Conservation (phyloP, 2,113 vertebrate genomes). For the Pungitius pungitius region DNA sequence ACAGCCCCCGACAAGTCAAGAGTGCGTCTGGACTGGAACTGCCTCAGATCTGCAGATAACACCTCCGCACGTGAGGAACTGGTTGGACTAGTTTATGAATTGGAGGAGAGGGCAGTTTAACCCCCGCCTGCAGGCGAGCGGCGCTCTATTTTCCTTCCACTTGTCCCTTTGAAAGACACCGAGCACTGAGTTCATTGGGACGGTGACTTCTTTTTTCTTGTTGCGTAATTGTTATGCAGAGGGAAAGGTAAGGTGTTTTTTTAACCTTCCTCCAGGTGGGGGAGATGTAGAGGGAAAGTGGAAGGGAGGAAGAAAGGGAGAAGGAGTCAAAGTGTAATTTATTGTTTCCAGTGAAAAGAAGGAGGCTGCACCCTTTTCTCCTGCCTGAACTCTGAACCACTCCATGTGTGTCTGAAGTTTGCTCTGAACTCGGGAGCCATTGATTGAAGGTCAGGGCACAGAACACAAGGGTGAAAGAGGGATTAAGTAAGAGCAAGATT, state of each 20-base stretch:
- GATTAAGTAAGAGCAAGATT: slow-evolving; percentile 60
- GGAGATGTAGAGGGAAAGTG: slow-evolving; percentile 40
- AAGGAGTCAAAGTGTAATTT: slow-evolving; percentile 79
- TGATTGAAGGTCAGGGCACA: slow-evolving; percentile 65
- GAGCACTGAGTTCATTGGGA: slow-evolving; percentile 26
- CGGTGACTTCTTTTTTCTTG: slow-evolving; percentile 41
- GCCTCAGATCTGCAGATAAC: slow-evolving; percentile 75
- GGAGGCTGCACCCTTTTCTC: slow-evolving; percentile 73
- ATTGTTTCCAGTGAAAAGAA: slow-evolving; percentile 83
- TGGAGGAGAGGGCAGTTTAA: slow-evolving; percentile 77
- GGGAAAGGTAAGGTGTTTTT: slow-evolving; percentile 53
- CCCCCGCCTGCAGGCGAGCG: slow-evolving; percentile 66
- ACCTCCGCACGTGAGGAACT: slow-evolving; percentile 70
- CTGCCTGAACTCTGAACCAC: slow-evolving; percentile 78
- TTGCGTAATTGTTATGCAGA: slow-evolving; percentile 40
- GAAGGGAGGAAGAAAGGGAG: slow-evolving; percentile 55
- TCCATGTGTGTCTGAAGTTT: slow-evolving; percentile 67
- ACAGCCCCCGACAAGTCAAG: slow-evolving; percentile 59
- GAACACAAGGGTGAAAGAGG: slow-evolving; percentile 43
- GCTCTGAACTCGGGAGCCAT: slow-evolving; percentile 61
- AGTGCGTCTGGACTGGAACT: slow-evolving; percentile 64
- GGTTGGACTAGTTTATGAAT: slow-evolving; percentile 81
- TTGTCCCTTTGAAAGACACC: slow-evolving; percentile 57
- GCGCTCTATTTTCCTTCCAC: slow-evolving; percentile 50
- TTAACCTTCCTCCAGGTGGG: slow-evolving; percentile 17